Base-by-base conservation (phyloP, 2,113 vertebrate genomes). In the Tringa solitaria region DNA sequence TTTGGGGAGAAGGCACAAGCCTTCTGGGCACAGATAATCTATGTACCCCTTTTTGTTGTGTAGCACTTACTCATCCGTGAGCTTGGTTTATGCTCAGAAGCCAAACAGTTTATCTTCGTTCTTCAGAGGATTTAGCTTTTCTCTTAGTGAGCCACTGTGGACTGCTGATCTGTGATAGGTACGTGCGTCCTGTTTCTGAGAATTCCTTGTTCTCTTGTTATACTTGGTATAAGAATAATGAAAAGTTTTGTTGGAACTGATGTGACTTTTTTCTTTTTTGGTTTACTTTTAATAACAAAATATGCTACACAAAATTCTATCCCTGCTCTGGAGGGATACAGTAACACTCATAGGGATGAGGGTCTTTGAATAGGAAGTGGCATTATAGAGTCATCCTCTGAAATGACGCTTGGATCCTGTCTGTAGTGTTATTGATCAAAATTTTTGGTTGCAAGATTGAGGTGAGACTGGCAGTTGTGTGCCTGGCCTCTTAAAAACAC, bases 51-150 rank as follows among this genome's bases (percentile, higher is more conserved):
- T 50, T 2, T 48, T 6, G 17, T 3, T 43, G 11, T 45, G 13
- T 57, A 22, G 19, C 9, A 3, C 19, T 51, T 64, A 5, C 1
- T 73, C 0, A 2, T 39, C 16, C 0, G 2, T 22, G 39, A 79
- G 53, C 46, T 89, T 24, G 16, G 2, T 12, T 26, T 3, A 3
- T 65, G 68, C 59, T 73, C 43, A 12, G 60, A n/a, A 50, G 60
- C 54, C 24, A 50, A 77, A 28, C 2, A 15, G 37, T 43, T 81
- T 43, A 18, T 64, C 75, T n/a, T 57, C 2, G 2, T 28, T 78
- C 78, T 46, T 75, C 26, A 8, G 74, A 78, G 56, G 84, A 8
- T 63, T 74, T 75, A 2, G 27, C 33, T 67, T n/a, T 54, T 11
- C 17, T 70, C 1, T 0, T 15, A 51, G 28, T 35, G 54, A 45